Evolutionary conservation across 2,888 invertebrate genomes (phyloP), one percentile per base, ranked within the genome.

Genomic region (Dorcus hopei): DNA sequence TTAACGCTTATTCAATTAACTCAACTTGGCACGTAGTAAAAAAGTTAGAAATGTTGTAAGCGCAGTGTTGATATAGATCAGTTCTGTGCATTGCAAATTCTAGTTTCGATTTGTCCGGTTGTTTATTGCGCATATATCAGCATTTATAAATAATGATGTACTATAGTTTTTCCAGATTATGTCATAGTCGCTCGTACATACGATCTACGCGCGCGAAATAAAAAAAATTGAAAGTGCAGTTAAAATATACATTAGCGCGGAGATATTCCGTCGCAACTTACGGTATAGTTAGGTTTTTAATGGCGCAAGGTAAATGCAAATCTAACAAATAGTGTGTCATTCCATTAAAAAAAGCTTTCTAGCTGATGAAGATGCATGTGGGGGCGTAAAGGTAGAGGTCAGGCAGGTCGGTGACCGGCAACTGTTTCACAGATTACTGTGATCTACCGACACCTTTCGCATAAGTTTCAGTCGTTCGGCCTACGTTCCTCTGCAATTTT

Each of bases 331-430:
- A 62, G 65, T 64, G 54, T 66, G 67, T 64, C 67, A 65, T 64
- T 59, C 51, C 59, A 54, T 58, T 59, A 55, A 61, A 55, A 65
- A 66, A 67, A 64, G 67, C 68, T 69, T 68, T 70, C 68, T 67
- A 67, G 65, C 68, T 68, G 69, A 70, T 68, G 70, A 71, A 68
- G 65, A 68, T 67, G 64, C 68, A 65, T 67, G 70, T 68, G 76
- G 74, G 75, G 76, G 75, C 74, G 74, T 72, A 61, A 68, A 74
- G 73, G 74, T 75, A 71, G 75, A 76, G 77, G 77, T 77, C 77
- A 76, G 60, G 61, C 64, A 65, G 74, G 74, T 75, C 75, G 71
- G 70, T 75, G 75, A 76, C 76, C 76, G 73, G 68, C 73, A 73
- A 72, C 70, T 67, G 72, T 73, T 69, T 62, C 65, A 63, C 55